Base-by-base conservation (phyloP, 2,888 invertebrate species). In the Ametastegia equiseti region DNA sequence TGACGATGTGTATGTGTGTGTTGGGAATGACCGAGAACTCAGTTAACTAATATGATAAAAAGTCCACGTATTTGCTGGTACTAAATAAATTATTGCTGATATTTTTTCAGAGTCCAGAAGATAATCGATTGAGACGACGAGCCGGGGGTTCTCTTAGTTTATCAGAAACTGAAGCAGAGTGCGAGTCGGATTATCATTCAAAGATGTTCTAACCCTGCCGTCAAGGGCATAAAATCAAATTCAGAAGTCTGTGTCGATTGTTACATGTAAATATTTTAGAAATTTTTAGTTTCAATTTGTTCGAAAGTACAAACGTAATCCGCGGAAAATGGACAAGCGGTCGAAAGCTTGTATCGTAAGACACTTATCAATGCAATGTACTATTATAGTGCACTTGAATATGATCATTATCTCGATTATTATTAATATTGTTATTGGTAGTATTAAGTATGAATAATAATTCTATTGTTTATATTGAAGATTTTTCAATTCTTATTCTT, bases 101-200 rank as follows among this genome's bases (percentile, higher is more conserved):
- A 50, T 81, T 80, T 54, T 87, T 85, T 69, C 85, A 92, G 90
- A 91, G 91, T 77, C 93, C 94, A 92, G 94, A 94, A 85, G 93
- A 94, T 11, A 92, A 93, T 57, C 93, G 94, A 83, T 91, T 94
- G 7, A 92, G 95, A 30, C 86, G 91, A 83, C 94, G 97, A 87
- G 94, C 95, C 23, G 96, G 96, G 15, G 96, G 96, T 65, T 97
- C 97, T 1, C 93, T 97, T 15, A 97, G 97, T 4, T 92, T 97
- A 0, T 97, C 97, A 0, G 97, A 97, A 89, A 96, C 96, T 87
- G 97, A 97, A 91, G 93, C 96, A 83, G 97, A 96, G 89, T 95
- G 96, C 0, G 96, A 96, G 84, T 83, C 92, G 78, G 93, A 93
- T 75, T 93, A 90, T 81, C 89, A 86, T 83, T 83, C 89, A 60